Evolutionary conservation across 2,113 vertebrate species (phyloP).

Genomic region (Lasiurus borealis): DNA sequence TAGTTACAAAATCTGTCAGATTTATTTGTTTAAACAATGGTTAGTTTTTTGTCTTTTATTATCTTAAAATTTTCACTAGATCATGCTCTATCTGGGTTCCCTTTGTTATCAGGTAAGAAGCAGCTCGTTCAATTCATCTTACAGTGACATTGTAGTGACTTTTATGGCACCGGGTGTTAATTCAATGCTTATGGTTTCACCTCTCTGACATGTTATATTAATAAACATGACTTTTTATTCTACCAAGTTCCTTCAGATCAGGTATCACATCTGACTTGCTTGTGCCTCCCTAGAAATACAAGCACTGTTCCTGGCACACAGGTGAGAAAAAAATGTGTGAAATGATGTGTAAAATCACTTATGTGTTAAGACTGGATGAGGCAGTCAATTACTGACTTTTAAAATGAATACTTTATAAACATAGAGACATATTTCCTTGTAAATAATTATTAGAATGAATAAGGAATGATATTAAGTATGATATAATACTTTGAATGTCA

Average conservation of each 20-base stretch:
- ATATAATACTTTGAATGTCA: no score
- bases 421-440: neutral
- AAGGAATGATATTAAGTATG: neutral
- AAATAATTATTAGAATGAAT: neutral
- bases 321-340: neutral
- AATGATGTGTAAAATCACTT: neutral
- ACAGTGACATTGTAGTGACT: fast-evolving
- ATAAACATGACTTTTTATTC: fast-evolving
- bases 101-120: neutral
- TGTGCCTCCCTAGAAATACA: neutral
- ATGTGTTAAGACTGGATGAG: neutral
- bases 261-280: neutral
- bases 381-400: neutral
- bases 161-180: fast-evolving
- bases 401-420: neutral
- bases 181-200: fast-evolving
- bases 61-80: neutral
- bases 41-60: slow-evolving; percentile 34
- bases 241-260: neutral
- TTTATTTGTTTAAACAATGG: neutral
- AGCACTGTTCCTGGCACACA: neutral
- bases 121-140: fast-evolving
- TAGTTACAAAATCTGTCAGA: slow-evolving; percentile 69
- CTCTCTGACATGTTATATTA: fast-evolving
- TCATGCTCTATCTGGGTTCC: neutral